Conservation (phyloP, 2,888 invertebrate species). For the Entomobrya proxima region DNA sequence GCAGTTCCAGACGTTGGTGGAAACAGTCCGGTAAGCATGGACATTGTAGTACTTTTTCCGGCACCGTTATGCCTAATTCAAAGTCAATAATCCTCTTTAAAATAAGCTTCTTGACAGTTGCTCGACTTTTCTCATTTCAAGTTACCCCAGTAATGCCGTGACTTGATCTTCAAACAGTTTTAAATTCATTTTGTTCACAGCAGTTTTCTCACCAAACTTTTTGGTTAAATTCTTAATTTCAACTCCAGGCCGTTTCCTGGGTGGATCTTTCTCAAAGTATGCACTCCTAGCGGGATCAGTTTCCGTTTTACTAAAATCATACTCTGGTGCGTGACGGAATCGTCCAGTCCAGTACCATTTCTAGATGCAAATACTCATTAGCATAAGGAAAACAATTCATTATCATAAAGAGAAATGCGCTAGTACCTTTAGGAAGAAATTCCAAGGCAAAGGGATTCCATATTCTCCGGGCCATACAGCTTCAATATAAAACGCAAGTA, state of each 20-base stretch:
- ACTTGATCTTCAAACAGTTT: conserved; percentile 90
- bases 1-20: conserved; percentile 85
- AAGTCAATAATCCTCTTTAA: background rate
- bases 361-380: conserved; percentile 16
- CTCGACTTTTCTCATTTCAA: background rate
- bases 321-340: conserved; percentile 25
- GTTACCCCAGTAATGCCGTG: conserved; percentile 83
- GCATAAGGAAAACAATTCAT: background rate
- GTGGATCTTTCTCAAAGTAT: conserved; percentile 31
- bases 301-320: conserved; percentile 10
- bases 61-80: conserved; percentile 28
- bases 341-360: conserved; percentile 68
- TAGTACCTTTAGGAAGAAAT: conserved; percentile 83
- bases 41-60: conserved; percentile 86
- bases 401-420: background rate
- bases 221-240: conserved; percentile 76
- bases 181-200: conserved; percentile 84
- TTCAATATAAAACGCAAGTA: conserved; percentile 89
- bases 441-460: conserved; percentile 88
- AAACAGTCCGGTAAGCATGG: conserved; percentile 81
- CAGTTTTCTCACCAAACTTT: conserved; percentile 77
- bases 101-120: background rate
- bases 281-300: background rate
- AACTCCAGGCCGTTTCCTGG: conserved; percentile 77
- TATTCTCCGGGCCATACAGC: conserved; percentile 91